Percentiles rank a stretch among this genome's conserved stretches.
Evolutionary conservation across 2,888 invertebrate genomes (phyloP).

Genomic region (Brachyptera risi): DNA sequence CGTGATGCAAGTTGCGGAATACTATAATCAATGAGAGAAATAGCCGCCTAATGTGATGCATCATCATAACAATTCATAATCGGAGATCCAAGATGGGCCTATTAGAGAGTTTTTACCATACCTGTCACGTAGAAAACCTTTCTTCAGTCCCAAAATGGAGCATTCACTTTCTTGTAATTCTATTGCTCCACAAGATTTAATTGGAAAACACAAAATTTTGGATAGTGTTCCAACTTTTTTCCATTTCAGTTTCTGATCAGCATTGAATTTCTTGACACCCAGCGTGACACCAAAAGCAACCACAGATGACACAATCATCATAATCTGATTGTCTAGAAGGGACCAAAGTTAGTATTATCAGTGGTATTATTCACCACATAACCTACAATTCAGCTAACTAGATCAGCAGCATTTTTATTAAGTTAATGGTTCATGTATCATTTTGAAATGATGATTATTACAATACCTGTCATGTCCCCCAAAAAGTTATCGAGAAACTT

Average conservation of each 20-base stretch:
- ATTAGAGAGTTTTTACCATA: background rate
- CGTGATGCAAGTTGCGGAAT: too few species aligned
- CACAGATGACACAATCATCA: background rate
- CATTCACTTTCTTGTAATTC: conserved; percentile 15
- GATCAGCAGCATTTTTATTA: too few species aligned
- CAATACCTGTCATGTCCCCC: background rate
- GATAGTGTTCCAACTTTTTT: conserved; percentile 22
- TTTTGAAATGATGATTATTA: background rate
- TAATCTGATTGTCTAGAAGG: background rate
- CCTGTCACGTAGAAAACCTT: conserved; percentile 13
- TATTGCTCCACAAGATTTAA: conserved; percentile 26
- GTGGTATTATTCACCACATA: background rate
- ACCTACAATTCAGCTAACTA: background rate
- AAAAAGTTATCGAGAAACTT: background rate
- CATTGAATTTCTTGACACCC: background rate
- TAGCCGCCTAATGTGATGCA: too few species aligned
- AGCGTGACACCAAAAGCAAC: background rate
- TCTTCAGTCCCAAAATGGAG: conserved; percentile 22
- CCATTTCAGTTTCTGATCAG: conserved; percentile 11
- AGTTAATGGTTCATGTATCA: background rate
- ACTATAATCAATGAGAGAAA: too few species aligned
- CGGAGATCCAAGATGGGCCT: too few species aligned
- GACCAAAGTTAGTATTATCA: background rate
- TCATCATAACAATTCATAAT: too few species aligned
- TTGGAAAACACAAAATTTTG: conserved; percentile 24